Base-by-base conservation (phyloP, 92 coral and sea anemone species). In the Virgularia gustaviana region DNA sequence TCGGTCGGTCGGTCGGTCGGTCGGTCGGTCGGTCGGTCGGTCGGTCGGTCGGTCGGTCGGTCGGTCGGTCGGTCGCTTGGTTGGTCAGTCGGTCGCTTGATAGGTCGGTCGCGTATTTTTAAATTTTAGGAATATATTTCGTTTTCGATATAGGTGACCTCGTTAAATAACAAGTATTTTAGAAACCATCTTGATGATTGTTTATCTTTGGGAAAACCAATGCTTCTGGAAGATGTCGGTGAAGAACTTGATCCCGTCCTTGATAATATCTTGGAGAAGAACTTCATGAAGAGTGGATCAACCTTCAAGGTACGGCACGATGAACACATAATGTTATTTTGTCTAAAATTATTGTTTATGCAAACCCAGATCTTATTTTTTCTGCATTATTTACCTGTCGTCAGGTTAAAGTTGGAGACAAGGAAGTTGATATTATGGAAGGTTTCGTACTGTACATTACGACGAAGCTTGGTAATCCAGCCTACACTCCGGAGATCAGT, bases 321-420 rank as follows among this genome's bases (percentile, higher is more conserved):
- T n/a, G n/a, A n/a, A n/a, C n/a, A n/a, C n/a, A n/a, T n/a, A n/a
- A 55, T 27, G 42, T 0, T 32, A 6, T 11, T 41, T 10, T 45
- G 11, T 6, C 1, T 51, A 0, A 3, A 3, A 11, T 61, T 2
- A 2, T 16, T 30, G 8, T 11, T 3, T 39, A 22, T 49, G 23
- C 16, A 24, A 57, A 10, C 5, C 4, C 59, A 44, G 27, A 3
- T 66, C 3, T 25, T 57, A 4, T 16, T 15, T 25, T n/a, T n/a
- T 62, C 45, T 20, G 20, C 9, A 13, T 24, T 19, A 18, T 25
- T 15, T n/a, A 3, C 19, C 43, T 65, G 2, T 55, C 5, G 37
- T 57, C 54, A 91, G 97, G 97, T 91, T 64, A 91, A 94, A 82
- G 99, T 94, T n/a, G 99, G 99, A 5, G 99, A 94, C 84, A 94